These are phyloP conservation scores for Hermaeophaga mercurialis DNA, from an alignment of 2,888 invertebrate genomes.

Conservation along the genomic window DNA sequence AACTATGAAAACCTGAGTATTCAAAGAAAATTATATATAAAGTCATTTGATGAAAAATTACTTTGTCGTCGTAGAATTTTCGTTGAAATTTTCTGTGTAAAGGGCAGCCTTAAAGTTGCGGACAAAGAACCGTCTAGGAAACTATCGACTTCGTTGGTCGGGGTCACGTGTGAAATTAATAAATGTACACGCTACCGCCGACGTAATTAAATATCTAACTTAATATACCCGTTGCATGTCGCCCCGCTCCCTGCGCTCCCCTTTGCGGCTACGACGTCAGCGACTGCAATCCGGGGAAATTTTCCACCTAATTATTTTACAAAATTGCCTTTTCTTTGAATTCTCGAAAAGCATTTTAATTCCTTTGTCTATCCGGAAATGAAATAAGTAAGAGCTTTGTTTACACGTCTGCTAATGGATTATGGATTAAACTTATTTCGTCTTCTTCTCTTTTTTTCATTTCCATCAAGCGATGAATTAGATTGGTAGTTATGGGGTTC, in stretches of 20 bases:
- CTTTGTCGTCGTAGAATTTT: no score
- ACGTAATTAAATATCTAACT: constrained; percentile 56
- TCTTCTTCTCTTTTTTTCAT: constrained; percentile 6
- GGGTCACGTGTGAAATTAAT: constrained; percentile 57
- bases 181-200: constrained; percentile 53
- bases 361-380: constrained; percentile 35
- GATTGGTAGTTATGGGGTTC: constrained; percentile 3
- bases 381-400: constrained; percentile 32
- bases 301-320: constrained; percentile 39
- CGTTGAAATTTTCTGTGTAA: constrained; percentile 17
- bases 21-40: no score
- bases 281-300: constrained; percentile 36
- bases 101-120: not conserved
- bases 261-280: constrained; percentile 26
- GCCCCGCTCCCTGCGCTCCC: constrained; percentile 29
- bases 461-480: constrained; percentile 9
- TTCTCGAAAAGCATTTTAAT: constrained; percentile 33
- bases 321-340: constrained; percentile 37
- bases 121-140: constrained; percentile 34
- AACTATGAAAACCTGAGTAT: no score
- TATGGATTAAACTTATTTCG: constrained; percentile 21
- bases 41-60: no score
- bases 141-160: constrained; percentile 44
- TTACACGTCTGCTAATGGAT: constrained; percentile 30
- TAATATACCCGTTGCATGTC: constrained; percentile 53